Evolutionary conservation across 2,888 invertebrate genomes (phyloP).

Genomic region (Platycnemis pennipes): DNA sequence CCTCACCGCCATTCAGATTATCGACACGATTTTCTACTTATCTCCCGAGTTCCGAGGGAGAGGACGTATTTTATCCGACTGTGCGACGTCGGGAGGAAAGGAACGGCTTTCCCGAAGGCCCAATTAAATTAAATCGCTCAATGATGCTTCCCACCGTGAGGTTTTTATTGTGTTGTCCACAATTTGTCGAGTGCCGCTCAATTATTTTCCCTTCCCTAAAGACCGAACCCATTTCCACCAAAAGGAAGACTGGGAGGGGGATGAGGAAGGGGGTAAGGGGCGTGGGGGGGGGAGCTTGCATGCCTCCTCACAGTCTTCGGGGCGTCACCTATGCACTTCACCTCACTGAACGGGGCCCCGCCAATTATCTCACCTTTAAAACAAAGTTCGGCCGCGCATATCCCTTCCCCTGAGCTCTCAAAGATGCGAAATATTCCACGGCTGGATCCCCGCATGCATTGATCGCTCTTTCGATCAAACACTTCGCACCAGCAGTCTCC

Average conservation of each 20-base stretch:
- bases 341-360: background rate
- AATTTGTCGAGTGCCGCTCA: constrained; percentile 36
- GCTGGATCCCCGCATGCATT: too few relatives aligned
- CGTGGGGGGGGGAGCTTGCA: background rate
- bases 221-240: background rate
- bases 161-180: constrained; percentile 48
- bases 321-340: background rate
- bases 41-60: background rate
- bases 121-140: constrained; percentile 57
- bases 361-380: background rate
- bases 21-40: constrained; percentile 65
- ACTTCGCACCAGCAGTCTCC: too few relatives aligned
- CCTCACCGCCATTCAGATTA: background rate
- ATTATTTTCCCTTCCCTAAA: constrained; percentile 16
- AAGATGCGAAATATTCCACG: too few relatives aligned
- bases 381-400: too few relatives aligned
- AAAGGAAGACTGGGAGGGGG: background rate
- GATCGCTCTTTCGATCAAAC: too few relatives aligned
- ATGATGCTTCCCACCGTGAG: constrained; percentile 27
- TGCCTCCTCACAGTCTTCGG: background rate
- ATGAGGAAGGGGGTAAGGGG: background rate
- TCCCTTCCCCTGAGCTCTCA: too few relatives aligned
- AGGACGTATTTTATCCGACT: constrained; percentile 43
- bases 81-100: background rate
- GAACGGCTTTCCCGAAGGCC: constrained; percentile 26